Percentiles rank a stretch among this genome's conserved stretches.
Evolutionary conservation across 2,888 invertebrate genomes (phyloP).

Genomic region (Sesia apiformis): DNA sequence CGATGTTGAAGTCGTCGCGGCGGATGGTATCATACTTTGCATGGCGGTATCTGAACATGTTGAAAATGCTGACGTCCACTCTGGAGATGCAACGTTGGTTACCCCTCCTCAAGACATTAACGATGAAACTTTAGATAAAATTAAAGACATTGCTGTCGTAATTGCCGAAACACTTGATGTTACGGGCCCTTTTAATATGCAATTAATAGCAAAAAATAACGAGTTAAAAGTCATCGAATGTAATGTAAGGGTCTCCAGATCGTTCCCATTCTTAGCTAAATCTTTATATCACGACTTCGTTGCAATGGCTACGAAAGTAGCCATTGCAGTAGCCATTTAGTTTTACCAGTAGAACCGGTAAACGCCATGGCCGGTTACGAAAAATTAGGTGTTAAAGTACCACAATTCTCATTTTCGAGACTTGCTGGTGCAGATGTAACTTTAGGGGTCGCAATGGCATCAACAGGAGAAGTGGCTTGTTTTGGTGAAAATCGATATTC

Average conservation of each 20-base stretch:
- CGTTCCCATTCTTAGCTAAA: slow-evolving; percentile 99
- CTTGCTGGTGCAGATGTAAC: slow-evolving; percentile 98
- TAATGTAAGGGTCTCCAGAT: slow-evolving; percentile 97
- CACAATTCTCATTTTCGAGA: slow-evolving; percentile 98
- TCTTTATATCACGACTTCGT: slow-evolving; percentile 98
- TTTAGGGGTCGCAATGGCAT: slow-evolving; percentile 99
- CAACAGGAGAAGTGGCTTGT: slow-evolving; percentile 99
- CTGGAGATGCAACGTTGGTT: slow-evolving; percentile 97
- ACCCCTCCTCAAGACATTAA: slow-evolving; percentile 99
- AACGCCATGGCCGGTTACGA: slow-evolving; percentile 88
- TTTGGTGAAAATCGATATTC: slow-evolving; percentile 97
- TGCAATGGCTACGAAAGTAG: slow-evolving; percentile 94
- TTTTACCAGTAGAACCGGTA: slow-evolving; percentile 88
- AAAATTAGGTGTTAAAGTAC: slow-evolving; percentile 97
- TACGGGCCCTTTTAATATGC: slow-evolving; percentile 99
- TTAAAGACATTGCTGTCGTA: slow-evolving; percentile 89
- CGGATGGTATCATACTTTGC: slow-evolving; percentile 93
- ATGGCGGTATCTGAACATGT: slow-evolving; percentile 99
- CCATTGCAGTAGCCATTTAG: no score
- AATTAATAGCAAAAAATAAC: slow-evolving; percentile 96
- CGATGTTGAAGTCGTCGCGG: slow-evolving; percentile 98
- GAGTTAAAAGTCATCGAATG: slow-evolving; percentile 99
- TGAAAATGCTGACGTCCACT: slow-evolving; percentile 98
- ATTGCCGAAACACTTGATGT: slow-evolving; percentile 94
- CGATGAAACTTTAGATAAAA: slow-evolving; percentile 90